Evolutionary conservation across 2,888 invertebrate species (phyloP), one percentile per base, ranked within the genome.

Genomic region (Hirtodrosophila duncani): DNA sequence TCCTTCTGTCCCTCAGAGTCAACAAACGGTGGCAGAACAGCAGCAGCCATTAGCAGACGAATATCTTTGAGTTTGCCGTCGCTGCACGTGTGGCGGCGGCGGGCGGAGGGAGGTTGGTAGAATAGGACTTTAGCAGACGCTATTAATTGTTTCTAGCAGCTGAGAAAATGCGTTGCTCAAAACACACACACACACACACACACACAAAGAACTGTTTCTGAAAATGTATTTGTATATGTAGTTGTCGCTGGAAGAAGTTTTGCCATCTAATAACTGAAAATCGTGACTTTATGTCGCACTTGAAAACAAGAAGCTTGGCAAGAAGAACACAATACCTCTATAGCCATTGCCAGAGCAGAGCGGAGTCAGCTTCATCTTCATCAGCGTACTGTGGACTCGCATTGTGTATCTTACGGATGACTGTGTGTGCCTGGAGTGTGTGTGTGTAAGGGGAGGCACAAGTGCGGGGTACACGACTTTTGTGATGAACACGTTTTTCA

Each of bases 231-330:
- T n/a, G n/a, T n/a, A n/a, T n/a, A n/a, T n/a, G 26, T 14, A 49
- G 21, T 27, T 18, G 7, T 17, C 8, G 8, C 27, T 17, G 21
- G 20, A 10, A 46, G 53, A 69, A 70, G 64, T 58, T 79, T 74
- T 61, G 31, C 23, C 63, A 46, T 72, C 63, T 69, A 67, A 78
- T 81, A 80, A 69, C 74, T 72, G 72, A 65, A 72, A 82, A 80
- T 82, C 78, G 78, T 78, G 78, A 78, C 82, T 77, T 63, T 77
- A 80, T 80, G 78, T 55, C 64, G 61, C 57, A 65, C 78, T 70
- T 75, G 72, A 72, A 56, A 58, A 59, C n/a, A 41, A 34, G 33
- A 41, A 46, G 38, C 33, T 36, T 48, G 38, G 37, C 52, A 37
- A 45, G n/a, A 48, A 27, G 61, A 50, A 39, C 45, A 55, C 64